Percentiles rank a stretch among this genome's conserved stretches.
phyloP scores from a whole-genome alignment of 2,797 vertebrate genomes.

The Myoxocephalus aenaeus region DNA sequence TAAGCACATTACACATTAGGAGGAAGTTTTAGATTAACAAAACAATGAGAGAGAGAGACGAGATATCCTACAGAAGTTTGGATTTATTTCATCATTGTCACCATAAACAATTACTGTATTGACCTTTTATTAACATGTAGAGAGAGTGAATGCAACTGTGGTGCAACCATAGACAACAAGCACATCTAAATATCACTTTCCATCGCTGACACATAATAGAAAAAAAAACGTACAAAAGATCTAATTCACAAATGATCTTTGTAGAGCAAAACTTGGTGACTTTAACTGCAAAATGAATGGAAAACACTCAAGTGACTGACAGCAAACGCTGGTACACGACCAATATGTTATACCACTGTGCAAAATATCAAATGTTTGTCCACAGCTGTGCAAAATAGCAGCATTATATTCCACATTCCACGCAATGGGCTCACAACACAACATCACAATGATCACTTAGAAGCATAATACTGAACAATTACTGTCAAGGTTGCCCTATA shows the following conservation, averaged over 20 bases:
- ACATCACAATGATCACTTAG: conserved; percentile 52
- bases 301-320: conserved; percentile 53
- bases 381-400: conserved; percentile 80
- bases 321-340: conserved; percentile 55
- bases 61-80: conserved; percentile 52
- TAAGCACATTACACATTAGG: background rate
- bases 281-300: conserved; percentile 46
- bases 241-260: conserved; percentile 51
- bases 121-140: conserved; percentile 67
- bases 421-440: conserved; percentile 69
- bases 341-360: conserved; percentile 67
- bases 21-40: conserved; percentile 8
- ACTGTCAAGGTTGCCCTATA: conserved; percentile 25
- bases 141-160: conserved; percentile 60
- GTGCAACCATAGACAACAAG: conserved; percentile 56
- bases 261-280: conserved; percentile 47
- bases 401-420: conserved; percentile 70
- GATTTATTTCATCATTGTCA: conserved; percentile 78
- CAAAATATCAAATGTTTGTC: conserved; percentile 76
- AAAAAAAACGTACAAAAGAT: conserved; percentile 70
- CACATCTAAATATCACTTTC: conserved; percentile 62
- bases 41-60: conserved; percentile 38
- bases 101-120: conserved; percentile 70
- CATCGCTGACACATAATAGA: conserved; percentile 47
- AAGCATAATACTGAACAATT: conserved; percentile 48